Percentiles rank a stretch among this genome's conserved stretches.
These are phyloP conservation scores for Catocala sponsa DNA, from an alignment of 2,888 invertebrate species.

Conservation along the genomic window DNA sequence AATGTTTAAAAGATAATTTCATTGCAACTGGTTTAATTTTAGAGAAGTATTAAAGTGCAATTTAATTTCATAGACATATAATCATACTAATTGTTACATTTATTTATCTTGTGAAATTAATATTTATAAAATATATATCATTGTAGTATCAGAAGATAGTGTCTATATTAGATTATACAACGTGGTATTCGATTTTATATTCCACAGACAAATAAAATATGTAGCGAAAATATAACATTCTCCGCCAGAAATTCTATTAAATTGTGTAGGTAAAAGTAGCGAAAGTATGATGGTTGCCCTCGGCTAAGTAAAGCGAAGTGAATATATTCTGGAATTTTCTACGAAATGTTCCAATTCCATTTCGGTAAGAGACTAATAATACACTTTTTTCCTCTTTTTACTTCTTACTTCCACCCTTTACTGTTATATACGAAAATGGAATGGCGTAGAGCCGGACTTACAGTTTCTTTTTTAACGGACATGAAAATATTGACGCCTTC, in stretches of 20 bases:
- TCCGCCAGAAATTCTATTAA: slow-evolving; percentile 76
- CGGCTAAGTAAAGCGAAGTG: slow-evolving; percentile 84
- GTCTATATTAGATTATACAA: not conserved
- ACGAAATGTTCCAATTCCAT: slow-evolving; percentile 88
- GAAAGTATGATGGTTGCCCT: slow-evolving; percentile 83
- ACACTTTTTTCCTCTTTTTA: slow-evolving; percentile 87
- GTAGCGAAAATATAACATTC: slow-evolving; percentile 66
- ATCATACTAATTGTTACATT: no score
- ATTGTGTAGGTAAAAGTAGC: slow-evolving; percentile 77
- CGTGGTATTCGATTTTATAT: slow-evolving; percentile 31
- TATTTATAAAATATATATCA: no score
- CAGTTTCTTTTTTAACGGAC: slow-evolving; percentile 35
- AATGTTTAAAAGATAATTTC: slow-evolving; percentile 12
- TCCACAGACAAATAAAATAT: slow-evolving; percentile 56
- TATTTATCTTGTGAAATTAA: no score
- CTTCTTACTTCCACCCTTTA: slow-evolving; percentile 88
- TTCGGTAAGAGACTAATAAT: slow-evolving; percentile 88
- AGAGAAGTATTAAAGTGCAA: no score
- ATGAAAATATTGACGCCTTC: slow-evolving; percentile 28
- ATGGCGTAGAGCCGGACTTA: slow-evolving; percentile 63
- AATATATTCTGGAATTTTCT: slow-evolving; percentile 85
- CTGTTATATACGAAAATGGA: slow-evolving; percentile 79
- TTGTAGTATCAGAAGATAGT: no score
- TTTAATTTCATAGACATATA: no score
- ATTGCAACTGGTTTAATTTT: not conserved